These are phyloP conservation scores for Periplaneta americana DNA, from an alignment of 1,140 invertebrate species.

Conservation along the genomic window DNA sequence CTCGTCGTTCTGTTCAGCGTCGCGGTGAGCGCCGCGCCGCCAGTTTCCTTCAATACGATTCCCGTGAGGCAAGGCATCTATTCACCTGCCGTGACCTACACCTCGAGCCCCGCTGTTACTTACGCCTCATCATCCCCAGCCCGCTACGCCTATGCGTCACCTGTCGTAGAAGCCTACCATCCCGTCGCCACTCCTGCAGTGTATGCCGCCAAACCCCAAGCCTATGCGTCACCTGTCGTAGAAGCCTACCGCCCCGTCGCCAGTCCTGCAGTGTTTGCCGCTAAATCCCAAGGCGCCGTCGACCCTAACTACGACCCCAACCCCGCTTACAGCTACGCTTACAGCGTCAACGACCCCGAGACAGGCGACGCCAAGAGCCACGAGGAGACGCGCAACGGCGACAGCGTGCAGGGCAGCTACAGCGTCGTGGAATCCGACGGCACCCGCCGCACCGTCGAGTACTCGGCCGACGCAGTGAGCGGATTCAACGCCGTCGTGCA, in stretches of 20 bases:
- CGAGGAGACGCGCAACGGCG: slow-evolving; percentile 1
- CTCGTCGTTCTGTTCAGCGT: neutral
- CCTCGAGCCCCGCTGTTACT: neutral
- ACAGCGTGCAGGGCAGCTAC: slow-evolving; percentile 10
- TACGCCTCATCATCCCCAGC: neutral
- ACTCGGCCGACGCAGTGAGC: slow-evolving; percentile 20
- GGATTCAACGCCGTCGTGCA: slow-evolving; percentile 27
- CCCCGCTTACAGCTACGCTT: slow-evolving; percentile 27
- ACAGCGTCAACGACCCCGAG: slow-evolving; percentile 20
- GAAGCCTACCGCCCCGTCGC: neutral
- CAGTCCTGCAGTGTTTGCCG: neutral
- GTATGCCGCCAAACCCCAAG: neutral
- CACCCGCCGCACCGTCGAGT: slow-evolving; percentile 11
- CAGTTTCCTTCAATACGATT: neutral
- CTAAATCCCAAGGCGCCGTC: neutral
- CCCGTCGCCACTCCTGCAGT: neutral
- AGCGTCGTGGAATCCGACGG: slow-evolving; percentile 35
- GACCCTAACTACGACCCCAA: slow-evolving; percentile 21
- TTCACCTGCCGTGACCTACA: neutral
- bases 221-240: too few species aligned
- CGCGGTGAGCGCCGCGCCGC: neutral
- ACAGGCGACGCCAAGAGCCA: slow-evolving; percentile 17
- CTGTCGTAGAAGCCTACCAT: too few species aligned
- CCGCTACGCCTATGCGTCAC: neutral
- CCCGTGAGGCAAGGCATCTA: neutral